Conservation (phyloP, 1,140 invertebrate genomes). For the Melitaea cinxia region DNA sequence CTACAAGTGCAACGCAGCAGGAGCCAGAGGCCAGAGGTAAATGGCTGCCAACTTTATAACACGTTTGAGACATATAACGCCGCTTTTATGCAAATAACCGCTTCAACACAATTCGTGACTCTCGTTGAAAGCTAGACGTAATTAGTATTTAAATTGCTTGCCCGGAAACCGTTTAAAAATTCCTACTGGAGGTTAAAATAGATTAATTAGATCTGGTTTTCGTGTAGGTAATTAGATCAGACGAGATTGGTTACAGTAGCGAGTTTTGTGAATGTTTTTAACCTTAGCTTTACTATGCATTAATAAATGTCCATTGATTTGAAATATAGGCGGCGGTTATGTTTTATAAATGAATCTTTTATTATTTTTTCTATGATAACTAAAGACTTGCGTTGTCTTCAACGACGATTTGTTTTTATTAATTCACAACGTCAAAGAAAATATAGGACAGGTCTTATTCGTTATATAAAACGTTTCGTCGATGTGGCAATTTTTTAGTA, state of each 20-base stretch:
- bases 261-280: no score
- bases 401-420: no score
- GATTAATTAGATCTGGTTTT: constrained; percentile 3
- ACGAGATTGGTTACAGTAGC: background rate
- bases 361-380: no score
- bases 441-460: no score
- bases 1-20: constrained; percentile 17
- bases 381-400: no score
- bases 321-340: no score
- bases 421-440: no score
- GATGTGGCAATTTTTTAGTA: no score
- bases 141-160: constrained; percentile 28
- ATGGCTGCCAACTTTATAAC: constrained; percentile 27
- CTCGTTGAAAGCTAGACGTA: constrained; percentile 20
- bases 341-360: no score
- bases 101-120: constrained; percentile 21
- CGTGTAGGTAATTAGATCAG: background rate
- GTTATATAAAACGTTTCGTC: no score
- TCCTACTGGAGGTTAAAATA: constrained; percentile 7
- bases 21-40: constrained; percentile 26
- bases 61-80: constrained; percentile 21
- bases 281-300: no score
- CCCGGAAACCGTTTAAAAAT: constrained; percentile 16
- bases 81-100: constrained; percentile 12
- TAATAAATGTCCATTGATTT: no score